Evolutionary conservation across 2,113 vertebrate genomes (phyloP).

Genomic region (Myrmecophaga tridactyla): DNA sequence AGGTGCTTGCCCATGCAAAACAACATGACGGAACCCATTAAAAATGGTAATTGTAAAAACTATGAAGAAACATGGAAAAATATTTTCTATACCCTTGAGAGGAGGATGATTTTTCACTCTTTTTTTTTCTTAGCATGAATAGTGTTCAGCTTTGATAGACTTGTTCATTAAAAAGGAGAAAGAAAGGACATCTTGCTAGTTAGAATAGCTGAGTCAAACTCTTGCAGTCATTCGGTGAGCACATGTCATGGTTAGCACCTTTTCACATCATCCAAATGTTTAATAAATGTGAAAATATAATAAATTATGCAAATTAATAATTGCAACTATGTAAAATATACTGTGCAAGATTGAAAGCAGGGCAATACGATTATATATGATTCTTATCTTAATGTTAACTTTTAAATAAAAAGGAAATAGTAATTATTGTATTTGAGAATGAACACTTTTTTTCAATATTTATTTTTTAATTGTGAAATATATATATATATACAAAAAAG

Average conservation of each 20-base stretch:
- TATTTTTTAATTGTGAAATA: too few relatives aligned
- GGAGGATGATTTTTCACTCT: slow-evolving; percentile 6
- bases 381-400: slow-evolving; percentile 21
- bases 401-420: slow-evolving; percentile 18
- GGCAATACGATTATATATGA: not conserved
- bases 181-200: not conserved
- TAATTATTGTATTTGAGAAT: slow-evolving; percentile 23
- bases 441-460: too few relatives aligned
- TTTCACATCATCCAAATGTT: slow-evolving; percentile 23
- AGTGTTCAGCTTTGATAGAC: slow-evolving; percentile 13
- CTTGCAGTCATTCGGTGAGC: not conserved
- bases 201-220: not conserved
- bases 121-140: too few relatives aligned
- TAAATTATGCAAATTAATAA: slow-evolving; percentile 11
- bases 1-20: too few relatives aligned
- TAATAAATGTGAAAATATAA: slow-evolving; percentile 26
- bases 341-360: not conserved
- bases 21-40: too few relatives aligned
- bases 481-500: too few relatives aligned
- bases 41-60: too few relatives aligned
- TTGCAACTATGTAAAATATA: not conserved
- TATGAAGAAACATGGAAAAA: not conserved
- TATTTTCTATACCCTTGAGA: not conserved
- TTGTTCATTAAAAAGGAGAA: not conserved
- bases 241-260: not conserved